Evolutionary conservation across 2,113 vertebrate genomes (phyloP), one percentile per base, ranked within the genome.

Genomic region (Phoenicopterus ruber): DNA sequence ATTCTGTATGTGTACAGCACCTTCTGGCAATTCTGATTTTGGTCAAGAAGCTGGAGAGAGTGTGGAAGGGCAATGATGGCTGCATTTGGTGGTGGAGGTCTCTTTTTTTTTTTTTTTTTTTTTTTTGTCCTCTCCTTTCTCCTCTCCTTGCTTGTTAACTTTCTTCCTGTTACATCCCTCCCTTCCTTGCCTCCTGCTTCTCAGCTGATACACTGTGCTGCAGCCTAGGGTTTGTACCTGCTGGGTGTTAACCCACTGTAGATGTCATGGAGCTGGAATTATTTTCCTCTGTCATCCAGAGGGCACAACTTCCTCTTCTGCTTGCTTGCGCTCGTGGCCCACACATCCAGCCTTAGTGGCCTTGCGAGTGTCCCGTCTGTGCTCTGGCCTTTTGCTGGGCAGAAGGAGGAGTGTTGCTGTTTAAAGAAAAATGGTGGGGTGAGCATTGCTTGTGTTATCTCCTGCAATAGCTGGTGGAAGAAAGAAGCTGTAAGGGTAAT

Each of bases 281-380:
- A 28, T 20, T 69, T 78, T 77, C 24, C 13, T n/a, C 8, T 85
- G 73, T 78, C 7, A 40, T 59, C 9, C 28, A 44, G 49, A 82
- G 38, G 8, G n/a, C 54, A 59, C 32, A 84, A 17, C 8, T 54
- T 63, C 31, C 77, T 74, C 36, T 59, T 69, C 34, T 69, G 44
- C 44, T 82, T 0, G 0, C 38, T 85, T 59, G 38, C 4, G 6
- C 47, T 57, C 5, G 1, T 34, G 49, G 36, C 54, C 59, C 7
- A 1, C 26, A 15, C 25, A 44, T 71, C 29, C 29, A 25, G 31
- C 28, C 15, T 84, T 46, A 17, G 28, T 49, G 83, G 40, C 13
- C 18, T 59, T 85, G 12, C 0, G 1, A 31, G 19, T 54, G n/a
- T 76, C 40, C n/a, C 13, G 4, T 63, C 42, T 82, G 29, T 72